These are phyloP conservation scores for Proctacanthus coquilletti DNA, from an alignment of 1,140 invertebrate species.

Conservation along the genomic window DNA sequence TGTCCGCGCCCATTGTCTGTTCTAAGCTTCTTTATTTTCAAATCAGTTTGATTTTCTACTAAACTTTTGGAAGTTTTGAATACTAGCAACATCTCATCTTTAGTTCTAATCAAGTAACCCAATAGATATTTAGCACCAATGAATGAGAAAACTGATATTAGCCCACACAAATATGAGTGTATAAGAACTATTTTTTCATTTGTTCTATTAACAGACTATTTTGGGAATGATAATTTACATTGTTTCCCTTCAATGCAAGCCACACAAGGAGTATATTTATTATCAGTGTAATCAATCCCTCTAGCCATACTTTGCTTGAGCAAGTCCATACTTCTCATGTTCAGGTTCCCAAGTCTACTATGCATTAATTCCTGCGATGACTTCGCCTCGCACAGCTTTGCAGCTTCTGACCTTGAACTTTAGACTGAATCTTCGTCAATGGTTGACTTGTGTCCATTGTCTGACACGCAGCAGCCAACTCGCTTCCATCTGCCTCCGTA, in stretches of 20 bases:
- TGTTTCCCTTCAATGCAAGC: conserved; percentile 11
- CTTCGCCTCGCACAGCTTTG: background rate
- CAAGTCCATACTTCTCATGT: conserved; percentile 10
- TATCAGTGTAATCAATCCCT: conserved; percentile 9
- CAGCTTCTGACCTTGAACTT: background rate
- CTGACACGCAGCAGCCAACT: background rate
- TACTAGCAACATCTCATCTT: no score
- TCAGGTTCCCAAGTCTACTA: conserved; percentile 6
- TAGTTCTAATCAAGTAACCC: no score
- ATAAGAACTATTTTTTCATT: background rate
- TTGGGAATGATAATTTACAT: conserved; percentile 9
- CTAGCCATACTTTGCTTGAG: conserved; percentile 11
- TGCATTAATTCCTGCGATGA: conserved; percentile 7
- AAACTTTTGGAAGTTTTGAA: conserved; percentile 2
- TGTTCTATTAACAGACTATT: conserved; percentile 2
- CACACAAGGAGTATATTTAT: conserved; percentile 7
- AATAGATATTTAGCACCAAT: background rate
- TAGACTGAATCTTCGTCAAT: no score
- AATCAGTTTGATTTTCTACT: conserved; percentile 4
- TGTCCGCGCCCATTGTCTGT: conserved; percentile 20
- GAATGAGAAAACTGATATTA: background rate
- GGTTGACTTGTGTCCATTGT: background rate
- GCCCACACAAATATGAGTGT: background rate
- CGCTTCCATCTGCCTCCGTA: conserved; percentile 6
- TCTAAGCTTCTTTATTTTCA: conserved; percentile 10